These are phyloP conservation scores for Pseudobourletiella spinata DNA, from an alignment of 1,140 invertebrate genomes.

Conservation along the genomic window DNA sequence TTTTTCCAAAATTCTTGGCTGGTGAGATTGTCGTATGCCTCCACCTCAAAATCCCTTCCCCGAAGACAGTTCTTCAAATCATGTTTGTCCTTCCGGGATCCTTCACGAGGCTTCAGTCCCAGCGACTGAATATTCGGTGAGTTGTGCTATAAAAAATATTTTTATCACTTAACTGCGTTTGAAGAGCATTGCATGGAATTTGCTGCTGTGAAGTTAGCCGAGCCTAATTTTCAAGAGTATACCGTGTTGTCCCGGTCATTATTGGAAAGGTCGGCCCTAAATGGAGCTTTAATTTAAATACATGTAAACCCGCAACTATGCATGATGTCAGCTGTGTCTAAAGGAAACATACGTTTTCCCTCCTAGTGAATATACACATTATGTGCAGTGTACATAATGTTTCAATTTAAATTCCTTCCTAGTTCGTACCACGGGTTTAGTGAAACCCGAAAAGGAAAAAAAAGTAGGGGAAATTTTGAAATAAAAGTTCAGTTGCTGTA, in stretches of 20 bases:
- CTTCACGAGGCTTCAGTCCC: conserved; percentile 38
- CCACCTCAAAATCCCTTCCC: conserved; percentile 26
- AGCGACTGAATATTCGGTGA: conserved; percentile 36
- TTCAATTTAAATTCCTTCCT: too few relatives aligned
- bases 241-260: neutral
- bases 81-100: conserved; percentile 27
- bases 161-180: neutral
- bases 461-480: too few relatives aligned
- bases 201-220: neutral
- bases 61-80: conserved; percentile 21
- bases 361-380: too few relatives aligned
- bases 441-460: too few relatives aligned
- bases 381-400: too few relatives aligned
- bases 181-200: neutral
- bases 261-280: neutral
- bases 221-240: neutral
- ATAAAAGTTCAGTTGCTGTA: too few relatives aligned
- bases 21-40: conserved; percentile 14
- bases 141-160: conserved; percentile 18
- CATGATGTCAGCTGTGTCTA: too few relatives aligned
- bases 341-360: too few relatives aligned
- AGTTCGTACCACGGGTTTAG: too few relatives aligned
- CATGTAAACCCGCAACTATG: neutral
- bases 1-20: conserved; percentile 9
- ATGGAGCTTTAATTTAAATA: neutral